Conservation (phyloP, 2,888 invertebrate species). For the Pecten maximus region DNA sequence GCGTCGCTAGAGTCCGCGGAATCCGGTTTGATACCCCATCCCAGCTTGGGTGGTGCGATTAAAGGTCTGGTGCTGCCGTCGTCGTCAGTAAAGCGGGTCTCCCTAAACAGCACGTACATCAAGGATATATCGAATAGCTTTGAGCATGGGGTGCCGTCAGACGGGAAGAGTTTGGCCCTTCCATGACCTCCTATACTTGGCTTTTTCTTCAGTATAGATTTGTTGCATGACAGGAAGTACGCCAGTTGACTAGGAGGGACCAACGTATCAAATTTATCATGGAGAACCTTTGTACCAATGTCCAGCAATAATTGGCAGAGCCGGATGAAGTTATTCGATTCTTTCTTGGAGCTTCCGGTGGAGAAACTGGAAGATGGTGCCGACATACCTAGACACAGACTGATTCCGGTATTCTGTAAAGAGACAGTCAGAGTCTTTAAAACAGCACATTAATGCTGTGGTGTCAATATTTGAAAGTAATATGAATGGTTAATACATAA, state of each 20-base stretch:
- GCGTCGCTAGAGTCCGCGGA: background rate
- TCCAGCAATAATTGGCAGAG: conserved; percentile 38
- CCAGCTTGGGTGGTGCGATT: conserved; percentile 23
- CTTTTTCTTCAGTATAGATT: conserved; percentile 21
- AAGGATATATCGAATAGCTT: conserved; percentile 39
- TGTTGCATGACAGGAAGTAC: background rate
- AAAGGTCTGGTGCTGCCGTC: background rate
- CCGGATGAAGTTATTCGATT: conserved; percentile 39
- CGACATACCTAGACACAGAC: background rate
- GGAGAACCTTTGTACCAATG: conserved; percentile 43
- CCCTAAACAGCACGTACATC: conserved; percentile 37
- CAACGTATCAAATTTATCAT: conserved; percentile 38
- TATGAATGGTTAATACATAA: too few species aligned
- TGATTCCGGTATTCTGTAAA: background rate
- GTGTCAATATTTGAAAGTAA: too few species aligned
- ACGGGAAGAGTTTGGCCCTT: conserved; percentile 37
- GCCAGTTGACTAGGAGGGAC: conserved; percentile 38
- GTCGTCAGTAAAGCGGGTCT: background rate
- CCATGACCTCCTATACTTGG: conserved; percentile 7
- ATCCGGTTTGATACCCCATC: conserved; percentile 40
- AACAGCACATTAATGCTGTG: too few species aligned
- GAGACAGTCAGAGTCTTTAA: background rate
- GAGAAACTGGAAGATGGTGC: background rate
- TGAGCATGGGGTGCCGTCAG: background rate
- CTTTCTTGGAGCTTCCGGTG: conserved; percentile 8